Evolutionary conservation across 1,140 invertebrate genomes (phyloP), one percentile per base, ranked within the genome.

Genomic region (Lordiphosa stackelbergi): DNA sequence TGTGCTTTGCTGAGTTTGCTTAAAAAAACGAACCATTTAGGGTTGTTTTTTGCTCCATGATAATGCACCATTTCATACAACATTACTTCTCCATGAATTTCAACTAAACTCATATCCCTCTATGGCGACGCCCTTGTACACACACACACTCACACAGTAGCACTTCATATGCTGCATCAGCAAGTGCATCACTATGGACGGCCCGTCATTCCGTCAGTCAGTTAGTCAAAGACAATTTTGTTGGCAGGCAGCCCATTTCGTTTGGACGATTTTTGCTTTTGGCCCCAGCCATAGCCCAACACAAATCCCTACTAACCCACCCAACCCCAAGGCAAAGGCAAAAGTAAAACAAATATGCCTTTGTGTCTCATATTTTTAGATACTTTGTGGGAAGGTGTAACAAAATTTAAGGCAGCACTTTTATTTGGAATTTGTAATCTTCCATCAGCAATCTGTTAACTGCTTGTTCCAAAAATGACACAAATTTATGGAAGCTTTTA

Each of bases 401-500:
- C 65, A 12, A 38, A 57, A 51, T 51, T 62, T 66, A 24, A 35
- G n/a, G n/a, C n/a, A 31, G 11, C 55, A 60, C 55, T 34, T 48
- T 13, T 22, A 64, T 51, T 56, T 68, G n/a, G 22, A 51, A 46
- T 66, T 43, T 55, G 24, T 54, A 13, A 48, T 61, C 51, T 51
- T 43, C 31, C 54, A 74, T 62, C 46, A 53, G 40, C 52, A 62
- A 77, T 64, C 46, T 45, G 31, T 59, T 71, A 83, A 61, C 51
- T 42, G 24, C 53, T 68, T 57, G 49, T 63, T 59, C 53, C 37
- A 48, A 38, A 35, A 22, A 22, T 41, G 22, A 38, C 16, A 8
- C n/a, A 19, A 69, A 81, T 83, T 75, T 83, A 83, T 83, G 56
- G 47, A 43, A 43, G 62, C 71, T 81, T 55, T 75, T 68, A 81